Evolutionary conservation across 2,113 vertebrate species (phyloP).

Genomic region (Pyrgilauda ruficollis): DNA sequence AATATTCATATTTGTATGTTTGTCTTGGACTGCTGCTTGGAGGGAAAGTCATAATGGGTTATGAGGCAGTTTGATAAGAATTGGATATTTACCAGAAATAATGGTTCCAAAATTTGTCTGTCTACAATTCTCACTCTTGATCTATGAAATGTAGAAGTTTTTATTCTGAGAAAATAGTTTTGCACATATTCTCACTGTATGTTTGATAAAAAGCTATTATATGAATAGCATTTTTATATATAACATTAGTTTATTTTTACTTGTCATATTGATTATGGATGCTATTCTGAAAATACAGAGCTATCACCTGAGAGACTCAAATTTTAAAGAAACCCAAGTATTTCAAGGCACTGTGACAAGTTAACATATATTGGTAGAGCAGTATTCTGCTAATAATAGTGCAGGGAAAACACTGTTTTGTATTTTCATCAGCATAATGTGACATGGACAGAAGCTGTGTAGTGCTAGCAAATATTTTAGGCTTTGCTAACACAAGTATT

Average conservation of each 20-base stretch:
- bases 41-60: background rate
- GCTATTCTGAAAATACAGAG: background rate
- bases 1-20: background rate
- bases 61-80: background rate
- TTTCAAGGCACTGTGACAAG: background rate
- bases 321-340: rapidly evolving
- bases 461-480: background rate
- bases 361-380: background rate
- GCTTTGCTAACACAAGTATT: background rate
- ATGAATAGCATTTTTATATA: background rate
- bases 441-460: background rate
- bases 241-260: background rate
- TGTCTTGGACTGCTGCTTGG: background rate
- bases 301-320: background rate
- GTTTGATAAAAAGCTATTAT: background rate
- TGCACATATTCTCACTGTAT: background rate
- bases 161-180: background rate
- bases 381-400: background rate
- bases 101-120: background rate
- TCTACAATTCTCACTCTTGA: background rate
- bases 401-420: background rate
- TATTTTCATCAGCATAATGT: background rate
- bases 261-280: background rate
- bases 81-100: background rate
- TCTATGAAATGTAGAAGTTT: background rate